Base-by-base conservation (phyloP, 2,113 vertebrate species). In the Tetrax tetrax region DNA sequence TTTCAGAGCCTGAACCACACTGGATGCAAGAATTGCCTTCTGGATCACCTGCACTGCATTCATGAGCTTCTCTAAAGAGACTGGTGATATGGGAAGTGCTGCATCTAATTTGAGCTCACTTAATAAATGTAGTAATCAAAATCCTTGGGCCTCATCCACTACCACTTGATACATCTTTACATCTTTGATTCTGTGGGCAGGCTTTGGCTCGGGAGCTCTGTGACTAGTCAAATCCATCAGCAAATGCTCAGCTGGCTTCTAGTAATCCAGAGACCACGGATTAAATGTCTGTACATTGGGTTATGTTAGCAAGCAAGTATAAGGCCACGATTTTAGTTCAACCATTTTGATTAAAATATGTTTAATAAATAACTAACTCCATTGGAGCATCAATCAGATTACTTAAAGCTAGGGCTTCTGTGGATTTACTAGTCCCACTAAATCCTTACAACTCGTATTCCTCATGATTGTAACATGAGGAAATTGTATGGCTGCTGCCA, bases 1-100 rank as follows among this genome's bases (percentile, higher is more conserved):
- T 84, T 95, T 95, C 95, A 94, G 94, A 95, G 83, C 84, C 91
- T 83, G 87, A 84, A 47, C 50, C 60, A 50, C 9, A 3, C 23
- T 43, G 50, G n/a, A 6, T 91, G 35, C 72, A 91, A 33, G 17
- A 56, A 61, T 10, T 91, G 20, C 69, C 50, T 91, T 57, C 69
- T 41, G n/a, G 51, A 79, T 72, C 59, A 56, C 3, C 15, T 69
- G 89, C 45, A 29, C 8, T 45, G 61, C 51, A 35, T 66, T 76
- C 61, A 60, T 7, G 53, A 89, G 27, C 25, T 71, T 68, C 48
- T 79, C 27, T 56, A 29, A 63, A 78, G 60, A 25, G 14, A 29
- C 7, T 59, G 23, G 25, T 81, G 60, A 15, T 53, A 15, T 0
- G 9, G 38, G 48, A 71, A 82, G 43, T 20, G 43, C 33, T 68